A percentile compares a stretch with the other conserved stretches of the same genome.
These are phyloP conservation scores for Xiphydria camelus DNA, from an alignment of 2,888 invertebrate genomes.

Conservation along the genomic window DNA sequence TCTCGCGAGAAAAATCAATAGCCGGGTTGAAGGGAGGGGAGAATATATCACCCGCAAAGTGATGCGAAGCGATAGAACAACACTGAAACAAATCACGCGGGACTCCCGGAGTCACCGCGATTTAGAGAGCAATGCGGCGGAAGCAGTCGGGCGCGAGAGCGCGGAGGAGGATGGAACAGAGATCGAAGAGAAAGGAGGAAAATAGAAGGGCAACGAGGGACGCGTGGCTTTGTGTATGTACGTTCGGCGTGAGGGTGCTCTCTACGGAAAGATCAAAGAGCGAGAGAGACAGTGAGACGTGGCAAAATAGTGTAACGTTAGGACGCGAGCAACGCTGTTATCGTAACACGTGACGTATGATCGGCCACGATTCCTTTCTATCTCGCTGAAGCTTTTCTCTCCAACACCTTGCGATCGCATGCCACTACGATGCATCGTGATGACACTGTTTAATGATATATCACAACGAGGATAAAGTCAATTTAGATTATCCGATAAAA, in stretches of 20 bases:
- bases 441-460: no score
- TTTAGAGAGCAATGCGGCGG: no score
- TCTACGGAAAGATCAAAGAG: no score
- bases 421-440: no score
- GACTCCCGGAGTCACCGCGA: conserved; percentile 15
- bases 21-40: no score
- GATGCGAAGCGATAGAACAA: conserved; percentile 20
- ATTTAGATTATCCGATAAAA: no score
- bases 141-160: conserved; percentile 11
- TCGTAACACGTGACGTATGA: background rate
- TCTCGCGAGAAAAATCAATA: no score
- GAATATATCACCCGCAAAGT: conserved; percentile 18
- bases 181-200: conserved; percentile 7
- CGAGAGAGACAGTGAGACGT: no score
- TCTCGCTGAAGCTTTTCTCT: no score
- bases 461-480: no score
- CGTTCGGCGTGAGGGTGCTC: conserved; percentile 6
- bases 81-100: conserved; percentile 26
- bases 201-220: conserved; percentile 15
- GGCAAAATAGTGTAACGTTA: conserved; percentile 1
- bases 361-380: background rate
- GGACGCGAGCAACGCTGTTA: background rate
- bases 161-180: conserved; percentile 10
- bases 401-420: no score
- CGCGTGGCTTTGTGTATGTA: conserved; percentile 8